phyloP scores from a whole-genome alignment of 2,113 vertebrate genomes.

The Centropristis striata region DNA sequence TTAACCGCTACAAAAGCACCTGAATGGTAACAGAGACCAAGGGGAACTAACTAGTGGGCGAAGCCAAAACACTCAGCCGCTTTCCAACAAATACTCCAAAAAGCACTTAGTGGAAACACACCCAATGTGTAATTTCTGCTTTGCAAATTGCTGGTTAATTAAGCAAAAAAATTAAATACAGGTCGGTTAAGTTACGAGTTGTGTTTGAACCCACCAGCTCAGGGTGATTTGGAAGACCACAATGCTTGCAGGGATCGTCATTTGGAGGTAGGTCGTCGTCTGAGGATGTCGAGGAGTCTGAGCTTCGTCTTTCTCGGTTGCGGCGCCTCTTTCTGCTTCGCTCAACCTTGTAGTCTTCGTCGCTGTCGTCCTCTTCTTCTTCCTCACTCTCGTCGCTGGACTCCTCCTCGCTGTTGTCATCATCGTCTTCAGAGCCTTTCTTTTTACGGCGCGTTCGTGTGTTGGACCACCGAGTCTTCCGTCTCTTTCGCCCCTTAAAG shows the following conservation, averaged over 20 bases:
- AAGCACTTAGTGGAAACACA: too few relatives aligned
- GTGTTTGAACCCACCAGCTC: slow-evolving; percentile 89
- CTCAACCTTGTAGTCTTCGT: slow-evolving; percentile 90
- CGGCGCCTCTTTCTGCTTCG: slow-evolving; percentile 80
- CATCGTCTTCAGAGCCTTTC: slow-evolving; percentile 93
- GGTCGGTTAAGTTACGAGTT: too few relatives aligned
- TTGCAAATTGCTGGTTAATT: background rate
- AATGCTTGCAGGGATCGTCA: slow-evolving; percentile 98
- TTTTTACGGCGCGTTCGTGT: slow-evolving; percentile 91
- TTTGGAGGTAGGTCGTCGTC: slow-evolving; percentile 89
- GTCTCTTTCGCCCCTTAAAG: slow-evolving; percentile 83
- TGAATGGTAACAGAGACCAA: too few relatives aligned
- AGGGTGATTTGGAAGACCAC: slow-evolving; percentile 97
- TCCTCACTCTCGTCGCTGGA: slow-evolving; percentile 81
- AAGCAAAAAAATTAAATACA: too few relatives aligned
- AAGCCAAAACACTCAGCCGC: too few relatives aligned
- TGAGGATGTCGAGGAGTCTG: slow-evolving; percentile 85
- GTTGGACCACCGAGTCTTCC: slow-evolving; percentile 92
- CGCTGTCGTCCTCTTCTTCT: slow-evolving; percentile 90
- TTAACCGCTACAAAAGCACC: too few relatives aligned
- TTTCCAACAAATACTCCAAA: too few relatives aligned
- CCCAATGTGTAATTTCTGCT: background rate
- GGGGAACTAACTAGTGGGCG: too few relatives aligned
- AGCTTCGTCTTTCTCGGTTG: slow-evolving; percentile 87
- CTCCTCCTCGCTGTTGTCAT: slow-evolving; percentile 78